Evolutionary conservation across 2,888 invertebrate species (phyloP).

Genomic region (Melanostoma scalare): DNA sequence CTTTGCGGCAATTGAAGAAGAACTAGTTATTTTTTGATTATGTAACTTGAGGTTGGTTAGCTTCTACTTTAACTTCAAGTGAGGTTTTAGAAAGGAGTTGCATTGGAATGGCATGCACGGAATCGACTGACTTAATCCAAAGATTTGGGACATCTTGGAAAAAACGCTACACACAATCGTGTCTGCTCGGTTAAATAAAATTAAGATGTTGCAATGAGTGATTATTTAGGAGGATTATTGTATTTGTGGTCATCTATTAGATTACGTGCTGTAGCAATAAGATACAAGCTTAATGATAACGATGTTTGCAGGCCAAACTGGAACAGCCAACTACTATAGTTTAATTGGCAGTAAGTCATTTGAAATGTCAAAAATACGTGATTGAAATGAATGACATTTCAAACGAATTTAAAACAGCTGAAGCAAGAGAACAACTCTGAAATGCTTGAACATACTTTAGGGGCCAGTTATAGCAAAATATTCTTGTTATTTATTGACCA

Average conservation of each 20-base stretch:
- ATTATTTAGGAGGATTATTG: not conserved
- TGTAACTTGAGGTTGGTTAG: conserved; percentile 20
- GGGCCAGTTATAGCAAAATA: too few species aligned
- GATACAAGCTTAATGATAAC: too few species aligned
- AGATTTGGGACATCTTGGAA: conserved; percentile 6
- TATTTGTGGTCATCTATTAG: not conserved
- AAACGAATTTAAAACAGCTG: too few species aligned
- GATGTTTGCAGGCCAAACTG: too few species aligned
- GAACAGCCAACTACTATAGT: too few species aligned
- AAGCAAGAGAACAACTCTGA: too few species aligned
- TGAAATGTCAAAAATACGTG: too few species aligned
- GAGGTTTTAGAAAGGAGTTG: conserved; percentile 48
- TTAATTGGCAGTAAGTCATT: too few species aligned
- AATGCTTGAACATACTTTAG: too few species aligned
- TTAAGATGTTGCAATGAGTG: conserved; percentile 16
- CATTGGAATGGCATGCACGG: conserved; percentile 23
- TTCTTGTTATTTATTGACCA: too few species aligned
- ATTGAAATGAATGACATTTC: too few species aligned
- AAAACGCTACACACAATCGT: conserved; percentile 15
- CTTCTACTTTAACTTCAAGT: not conserved
- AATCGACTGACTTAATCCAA: not conserved
- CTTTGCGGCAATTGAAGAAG: conserved; percentile 20
- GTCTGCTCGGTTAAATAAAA: conserved; percentile 13
- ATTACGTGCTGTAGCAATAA: too few species aligned
- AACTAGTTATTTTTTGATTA: conserved; percentile 33